These are phyloP conservation scores for Melipona bicolor DNA, from an alignment of 2,888 invertebrate species.

Conservation along the genomic window DNA sequence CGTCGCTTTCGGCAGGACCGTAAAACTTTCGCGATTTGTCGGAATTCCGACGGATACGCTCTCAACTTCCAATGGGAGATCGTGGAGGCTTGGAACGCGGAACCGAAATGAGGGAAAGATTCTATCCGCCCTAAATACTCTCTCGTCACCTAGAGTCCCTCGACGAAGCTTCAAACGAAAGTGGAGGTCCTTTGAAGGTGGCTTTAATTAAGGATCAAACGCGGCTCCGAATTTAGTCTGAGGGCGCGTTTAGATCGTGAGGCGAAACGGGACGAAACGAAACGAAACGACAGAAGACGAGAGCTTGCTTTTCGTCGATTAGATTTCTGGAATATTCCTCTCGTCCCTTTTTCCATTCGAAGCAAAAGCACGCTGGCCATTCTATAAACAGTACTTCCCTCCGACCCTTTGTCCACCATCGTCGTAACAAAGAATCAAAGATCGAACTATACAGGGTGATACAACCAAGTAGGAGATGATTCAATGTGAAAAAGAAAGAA, in stretches of 20 bases:
- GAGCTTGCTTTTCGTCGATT: conserved; percentile 33
- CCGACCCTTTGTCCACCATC: conserved; percentile 43
- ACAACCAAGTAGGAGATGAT: too few relatives aligned
- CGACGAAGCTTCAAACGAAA: conserved; percentile 23
- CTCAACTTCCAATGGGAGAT: neutral
- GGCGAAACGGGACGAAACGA: neutral
- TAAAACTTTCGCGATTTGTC: neutral
- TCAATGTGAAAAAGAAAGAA: too few relatives aligned
- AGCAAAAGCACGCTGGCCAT: conserved; percentile 24
- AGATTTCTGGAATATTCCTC: conserved; percentile 33
- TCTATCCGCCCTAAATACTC: neutral
- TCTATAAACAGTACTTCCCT: conserved; percentile 41
- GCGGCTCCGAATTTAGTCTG: conserved; percentile 27
- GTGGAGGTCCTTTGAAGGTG: conserved; percentile 29
- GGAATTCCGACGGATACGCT: neutral
- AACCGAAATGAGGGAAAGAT: neutral
- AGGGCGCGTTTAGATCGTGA: conserved; percentile 11
- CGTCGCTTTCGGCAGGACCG: neutral
- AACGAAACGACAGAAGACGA: neutral
- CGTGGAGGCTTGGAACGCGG: neutral
- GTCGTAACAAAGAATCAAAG: conserved; percentile 15
- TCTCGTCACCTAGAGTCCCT: neutral
- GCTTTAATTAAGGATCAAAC: conserved; percentile 56
- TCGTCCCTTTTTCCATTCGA: conserved; percentile 8
- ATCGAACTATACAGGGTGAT: neutral